Conservation (phyloP, 2,113 vertebrate species). For the Sprattus sprattus region DNA sequence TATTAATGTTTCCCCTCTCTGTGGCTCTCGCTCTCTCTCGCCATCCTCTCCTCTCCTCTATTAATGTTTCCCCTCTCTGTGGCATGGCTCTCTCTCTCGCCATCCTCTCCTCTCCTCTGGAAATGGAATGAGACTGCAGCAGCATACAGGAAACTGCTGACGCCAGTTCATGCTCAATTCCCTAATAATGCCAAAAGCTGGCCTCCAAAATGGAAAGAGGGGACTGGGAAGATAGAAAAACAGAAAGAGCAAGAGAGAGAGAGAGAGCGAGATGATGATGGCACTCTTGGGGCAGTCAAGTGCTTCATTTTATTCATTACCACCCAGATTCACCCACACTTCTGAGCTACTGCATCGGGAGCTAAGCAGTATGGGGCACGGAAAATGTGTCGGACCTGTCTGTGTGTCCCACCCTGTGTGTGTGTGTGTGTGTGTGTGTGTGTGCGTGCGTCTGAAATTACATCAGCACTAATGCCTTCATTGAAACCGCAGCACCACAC, state of each 20-base stretch:
- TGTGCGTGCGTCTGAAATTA: neutral
- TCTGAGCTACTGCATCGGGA: constrained; percentile 34
- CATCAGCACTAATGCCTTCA: neutral
- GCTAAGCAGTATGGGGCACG: too few relatives aligned
- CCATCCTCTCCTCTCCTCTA: constrained; percentile 52
- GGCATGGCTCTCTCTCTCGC: constrained; percentile 46
- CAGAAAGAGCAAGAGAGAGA: neutral
- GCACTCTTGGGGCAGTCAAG: constrained; percentile 44
- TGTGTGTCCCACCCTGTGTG: neutral
- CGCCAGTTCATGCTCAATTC: constrained; percentile 60
- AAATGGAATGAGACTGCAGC: constrained; percentile 78
- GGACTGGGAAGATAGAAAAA: neutral
- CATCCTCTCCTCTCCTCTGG: constrained; percentile 55
- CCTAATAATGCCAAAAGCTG: constrained; percentile 62
- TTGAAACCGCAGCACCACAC: neutral
- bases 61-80: constrained; percentile 56
- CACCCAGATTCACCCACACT: neutral
- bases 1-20: constrained; percentile 60
- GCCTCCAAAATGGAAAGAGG: constrained; percentile 35
- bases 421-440: neutral
- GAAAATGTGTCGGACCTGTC: neutral
- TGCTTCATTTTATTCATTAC: constrained; percentile 58
- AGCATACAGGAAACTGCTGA: constrained; percentile 66
- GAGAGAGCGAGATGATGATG: constrained; percentile 20
- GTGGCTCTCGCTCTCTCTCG: constrained; percentile 48